Evolutionary conservation across 2,113 vertebrate genomes (phyloP).

Genomic region (Alouatta palliata): DNA sequence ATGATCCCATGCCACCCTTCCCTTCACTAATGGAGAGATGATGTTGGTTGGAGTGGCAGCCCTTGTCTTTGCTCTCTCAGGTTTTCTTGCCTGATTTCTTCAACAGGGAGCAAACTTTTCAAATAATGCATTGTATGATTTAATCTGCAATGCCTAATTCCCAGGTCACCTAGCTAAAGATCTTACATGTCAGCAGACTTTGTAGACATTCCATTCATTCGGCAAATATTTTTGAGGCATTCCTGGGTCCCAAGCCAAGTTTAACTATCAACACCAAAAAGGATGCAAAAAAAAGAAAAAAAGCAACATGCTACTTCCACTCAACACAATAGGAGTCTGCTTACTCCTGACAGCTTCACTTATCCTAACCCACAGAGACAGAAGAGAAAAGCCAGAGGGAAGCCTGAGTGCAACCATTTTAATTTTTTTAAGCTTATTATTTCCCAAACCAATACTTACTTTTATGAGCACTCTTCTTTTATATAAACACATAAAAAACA

Average conservation of each 20-base stretch:
- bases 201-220: not conserved
- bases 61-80: not conserved
- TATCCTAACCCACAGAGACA: not conserved
- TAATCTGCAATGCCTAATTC: not conserved
- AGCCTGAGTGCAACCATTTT: not conserved
- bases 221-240: not conserved
- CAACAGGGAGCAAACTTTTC: not conserved
- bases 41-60: not conserved
- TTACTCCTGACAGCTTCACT: not conserved
- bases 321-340: not conserved
- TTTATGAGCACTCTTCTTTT: constrained; percentile 30
- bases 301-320: not conserved
- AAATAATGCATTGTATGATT: not conserved
- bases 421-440: not conserved
- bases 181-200: not conserved
- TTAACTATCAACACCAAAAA: constrained; percentile 6
- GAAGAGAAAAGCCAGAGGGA: not conserved
- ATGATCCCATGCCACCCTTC: not conserved
- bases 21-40: not conserved
- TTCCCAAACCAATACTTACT: constrained; percentile 15
- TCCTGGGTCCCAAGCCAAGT: not conserved
- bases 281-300: not conserved
- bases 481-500: constrained; percentile 14
- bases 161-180: not conserved
- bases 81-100: not conserved